Conservation (phyloP, 2,888 invertebrate genomes). For the Synergus gifuensis region DNA sequence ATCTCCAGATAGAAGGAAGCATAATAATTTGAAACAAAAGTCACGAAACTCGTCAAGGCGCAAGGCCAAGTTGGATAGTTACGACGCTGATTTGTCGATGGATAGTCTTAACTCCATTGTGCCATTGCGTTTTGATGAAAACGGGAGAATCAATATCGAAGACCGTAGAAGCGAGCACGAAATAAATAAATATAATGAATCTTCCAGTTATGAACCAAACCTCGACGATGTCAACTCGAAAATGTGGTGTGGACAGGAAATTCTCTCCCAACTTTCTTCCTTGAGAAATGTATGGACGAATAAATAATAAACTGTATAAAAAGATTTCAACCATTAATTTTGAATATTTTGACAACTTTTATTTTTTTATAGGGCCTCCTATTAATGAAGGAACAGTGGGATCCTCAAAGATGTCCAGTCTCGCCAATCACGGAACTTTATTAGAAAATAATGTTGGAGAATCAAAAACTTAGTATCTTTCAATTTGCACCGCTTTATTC, state of each 20-base stretch:
- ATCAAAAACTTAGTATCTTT: conserved; percentile 32
- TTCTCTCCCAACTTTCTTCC: conserved; percentile 70
- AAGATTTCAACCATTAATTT: conserved; percentile 22
- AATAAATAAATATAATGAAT: conserved; percentile 62
- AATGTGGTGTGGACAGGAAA: conserved; percentile 70
- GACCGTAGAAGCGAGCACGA: conserved; percentile 61
- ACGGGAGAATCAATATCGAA: conserved; percentile 78
- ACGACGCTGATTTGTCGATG: conserved; percentile 73
- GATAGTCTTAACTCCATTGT: conserved; percentile 75
- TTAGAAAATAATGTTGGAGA: conserved; percentile 54
- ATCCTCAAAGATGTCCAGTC: conserved; percentile 70
- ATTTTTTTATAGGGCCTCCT: conserved; percentile 75
- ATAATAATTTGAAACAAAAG: conserved; percentile 64
- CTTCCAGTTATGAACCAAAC: conserved; percentile 43
- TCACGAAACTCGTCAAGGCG: conserved; percentile 59
- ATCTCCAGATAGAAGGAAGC: conserved; percentile 69
- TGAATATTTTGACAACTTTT: background rate
- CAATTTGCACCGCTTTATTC: conserved; percentile 49
- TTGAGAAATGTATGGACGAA: conserved; percentile 68
- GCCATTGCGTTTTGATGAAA: conserved; percentile 80
- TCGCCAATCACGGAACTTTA: conserved; percentile 71
- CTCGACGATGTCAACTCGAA: conserved; percentile 49
- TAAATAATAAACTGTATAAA: conserved; percentile 4
- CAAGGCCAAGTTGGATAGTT: conserved; percentile 66
- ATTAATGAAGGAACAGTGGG: conserved; percentile 80